Evolutionary conservation across 2,113 vertebrate species (phyloP), one percentile per base, ranked within the genome.

Genomic region (Mesoclemmys tuberculata): DNA sequence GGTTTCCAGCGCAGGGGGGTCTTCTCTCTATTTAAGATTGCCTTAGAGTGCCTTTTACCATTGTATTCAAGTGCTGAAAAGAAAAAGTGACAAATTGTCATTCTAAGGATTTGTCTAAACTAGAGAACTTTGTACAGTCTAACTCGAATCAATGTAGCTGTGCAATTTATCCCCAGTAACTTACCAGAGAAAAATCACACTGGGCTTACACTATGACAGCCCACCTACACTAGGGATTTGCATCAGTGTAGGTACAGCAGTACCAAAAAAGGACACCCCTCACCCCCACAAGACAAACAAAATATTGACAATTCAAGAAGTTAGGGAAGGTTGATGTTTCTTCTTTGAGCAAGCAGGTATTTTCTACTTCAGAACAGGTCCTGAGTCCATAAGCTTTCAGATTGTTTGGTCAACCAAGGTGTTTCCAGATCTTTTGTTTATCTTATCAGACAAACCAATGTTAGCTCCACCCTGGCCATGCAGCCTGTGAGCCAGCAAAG

Each of bases 381-480:
- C 77, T 93, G 41, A 75, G 13, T 11, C 31, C 78, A 90, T 27
- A 87, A 31, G 2, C n/a, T 93, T 74, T 96, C 82, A 96, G 77
- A 85, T 51, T 87, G 82, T 75, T 26, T 24, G 78, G 38, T 80
- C 56, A 93, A 94, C 35, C 10, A 90, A 90, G 81, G 41, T 74
- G 80, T 87, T 92, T 90, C 80, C 85, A 90, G 90, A 84, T 87
- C 48, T 61, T 91, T 87, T 96, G 84, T 96, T 97, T 97, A 79
- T 92, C 91, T 95, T 97, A 97, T 64, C n/a, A 64, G 78, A 96
- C 75, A 90, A 95, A 93, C 16, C 6, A 86, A 90, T 82, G 56
- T 79, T 93, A 95, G 77, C 95, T 97, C 95, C 96, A 96, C 95
- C 96, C 97, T 94, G 71, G 80, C 22, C 54, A 52, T 87, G 80